Evolutionary conservation across 2,888 invertebrate species (phyloP), one percentile per base, ranked within the genome.

Genomic region (Notocelia uddmanniana): DNA sequence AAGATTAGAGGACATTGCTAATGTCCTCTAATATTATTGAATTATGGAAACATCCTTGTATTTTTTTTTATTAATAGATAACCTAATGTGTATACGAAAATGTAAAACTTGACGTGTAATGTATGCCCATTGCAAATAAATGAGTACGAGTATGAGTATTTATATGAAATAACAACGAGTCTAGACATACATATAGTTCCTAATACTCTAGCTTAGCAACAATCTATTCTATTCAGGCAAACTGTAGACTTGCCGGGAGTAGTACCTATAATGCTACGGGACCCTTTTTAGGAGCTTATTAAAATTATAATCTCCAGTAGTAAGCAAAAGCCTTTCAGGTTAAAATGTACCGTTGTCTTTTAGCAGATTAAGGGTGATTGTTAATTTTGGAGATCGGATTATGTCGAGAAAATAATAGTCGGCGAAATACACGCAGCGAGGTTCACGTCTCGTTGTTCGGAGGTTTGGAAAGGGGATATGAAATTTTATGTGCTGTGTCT

Each of bases 311-410:
- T 69, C 69, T 54, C 34, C 21, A 3, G 48, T 23, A 50, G 48
- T 50, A 2, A 26, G 2, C 5, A 26, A 63, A 63, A 68, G 37
- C 31, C 55, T 62, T 69, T 69, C 11, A 60, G 31, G 50, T 23
- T 63, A 68, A 54, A 54, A 62, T 62, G 54, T 45, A 26, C 48
- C 69, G 37, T 21, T 45, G 62, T 55, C 58, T 45, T 34, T 57
- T 31, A 23, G 31, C n/a, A 64, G 70, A 70, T 58, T 64, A 70
- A 3, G 37, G 57, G n/a, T 69, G 50, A 64, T 70, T 64, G 64
- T 64, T 64, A 52, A 69, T 69, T 70, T 70, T 19, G 19, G 37
- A 41, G 26, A 52, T 37, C 52, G 41, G 58, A 64, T 64, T 64
- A 64, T 55, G 26, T 26, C 10, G 26, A 52, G 13, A 54, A 37